A percentile compares a stretch with the other conserved stretches of the same genome.
phyloP scores from a whole-genome alignment of 1,140 invertebrate species.

The Drosophila kurseongensis region DNA sequence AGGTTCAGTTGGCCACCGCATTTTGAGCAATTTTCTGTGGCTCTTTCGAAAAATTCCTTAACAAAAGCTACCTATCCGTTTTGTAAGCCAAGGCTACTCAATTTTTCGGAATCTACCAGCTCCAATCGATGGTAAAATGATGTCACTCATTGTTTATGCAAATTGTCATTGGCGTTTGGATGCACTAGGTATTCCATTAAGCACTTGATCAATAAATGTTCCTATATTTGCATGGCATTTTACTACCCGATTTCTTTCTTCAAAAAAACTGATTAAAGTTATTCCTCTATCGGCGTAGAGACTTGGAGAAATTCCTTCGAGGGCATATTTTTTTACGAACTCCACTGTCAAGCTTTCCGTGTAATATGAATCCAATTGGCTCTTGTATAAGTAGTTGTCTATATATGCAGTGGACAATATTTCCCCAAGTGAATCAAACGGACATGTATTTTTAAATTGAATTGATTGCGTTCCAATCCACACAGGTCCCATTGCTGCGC shows the following conservation, averaged over 20 bases:
- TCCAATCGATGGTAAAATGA: neutral
- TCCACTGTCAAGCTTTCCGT: neutral
- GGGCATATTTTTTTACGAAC: too few relatives aligned
- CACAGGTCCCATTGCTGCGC: neutral
- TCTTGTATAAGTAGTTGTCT: too few relatives aligned
- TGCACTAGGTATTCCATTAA: conserved; percentile 2
- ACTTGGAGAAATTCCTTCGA: too few relatives aligned
- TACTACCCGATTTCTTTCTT: neutral
- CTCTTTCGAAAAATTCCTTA: neutral
- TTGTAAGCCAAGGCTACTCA: neutral
- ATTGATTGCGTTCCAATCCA: neutral
- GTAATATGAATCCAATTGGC: too few relatives aligned
- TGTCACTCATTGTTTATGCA: neutral
- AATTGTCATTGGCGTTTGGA: neutral
- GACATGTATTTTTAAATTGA: conserved; percentile 4
- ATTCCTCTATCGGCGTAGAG: too few relatives aligned
- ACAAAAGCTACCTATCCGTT: neutral
- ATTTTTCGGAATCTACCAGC: neutral
- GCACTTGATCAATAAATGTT: neutral
- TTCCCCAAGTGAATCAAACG: neutral
- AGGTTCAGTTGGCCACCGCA: neutral
- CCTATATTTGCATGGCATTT: neutral
- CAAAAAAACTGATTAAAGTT: neutral
- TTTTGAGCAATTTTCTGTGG: neutral
- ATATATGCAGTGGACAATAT: neutral